Conservation (phyloP, 1,140 invertebrate genomes). For the Penaeus indicus region DNA sequence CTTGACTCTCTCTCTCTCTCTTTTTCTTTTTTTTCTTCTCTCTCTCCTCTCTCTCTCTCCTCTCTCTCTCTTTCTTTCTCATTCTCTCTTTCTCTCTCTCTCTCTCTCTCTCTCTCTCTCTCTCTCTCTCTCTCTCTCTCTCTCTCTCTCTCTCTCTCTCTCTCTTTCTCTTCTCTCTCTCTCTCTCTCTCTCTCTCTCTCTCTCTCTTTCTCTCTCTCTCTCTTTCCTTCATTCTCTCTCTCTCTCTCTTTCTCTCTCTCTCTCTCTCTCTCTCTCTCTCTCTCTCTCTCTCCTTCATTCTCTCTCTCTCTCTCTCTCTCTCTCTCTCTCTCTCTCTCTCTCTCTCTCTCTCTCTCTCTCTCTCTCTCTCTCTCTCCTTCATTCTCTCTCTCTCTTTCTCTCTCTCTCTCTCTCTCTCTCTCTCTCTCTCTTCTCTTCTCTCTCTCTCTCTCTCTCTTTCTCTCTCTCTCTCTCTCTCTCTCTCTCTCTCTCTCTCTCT, state of each 20-base stretch:
- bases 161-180: neutral
- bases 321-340: conserved; percentile 5
- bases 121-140: neutral
- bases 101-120: neutral
- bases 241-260: neutral
- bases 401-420: neutral
- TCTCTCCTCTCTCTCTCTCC: neutral
- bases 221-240: conserved; percentile 29
- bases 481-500: conserved; percentile 32
- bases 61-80: neutral
- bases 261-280: conserved; percentile 8
- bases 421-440: neutral
- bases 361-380: neutral
- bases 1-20: conserved; percentile 20
- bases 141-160: neutral
- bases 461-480: neutral
- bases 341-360: conserved; percentile 6
- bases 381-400: neutral
- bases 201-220: conserved; percentile 13
- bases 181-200: neutral
- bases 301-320: neutral
- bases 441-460: neutral
- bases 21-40: neutral
- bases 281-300: neutral
- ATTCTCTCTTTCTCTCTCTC: neutral